phyloP scores from a whole-genome alignment of 2,888 invertebrate genomes.

The Nowickia ferox region DNA sequence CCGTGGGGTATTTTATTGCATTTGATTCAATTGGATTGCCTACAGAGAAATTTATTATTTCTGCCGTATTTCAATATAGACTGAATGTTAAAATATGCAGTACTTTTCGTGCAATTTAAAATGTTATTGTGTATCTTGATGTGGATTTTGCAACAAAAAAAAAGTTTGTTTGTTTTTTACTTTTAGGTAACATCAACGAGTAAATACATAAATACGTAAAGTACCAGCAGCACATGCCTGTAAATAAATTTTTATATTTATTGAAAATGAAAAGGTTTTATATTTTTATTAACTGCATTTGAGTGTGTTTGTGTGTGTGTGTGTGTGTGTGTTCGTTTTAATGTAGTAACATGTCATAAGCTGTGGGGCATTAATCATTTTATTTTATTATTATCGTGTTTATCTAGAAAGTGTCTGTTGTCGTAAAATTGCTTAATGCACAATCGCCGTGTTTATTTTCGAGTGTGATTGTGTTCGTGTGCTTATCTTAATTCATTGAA shows the following conservation, averaged over 20 bases:
- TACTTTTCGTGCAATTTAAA: not conserved
- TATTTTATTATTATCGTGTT: conserved; percentile 45
- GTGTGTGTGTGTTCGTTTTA: not conserved
- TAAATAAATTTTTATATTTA: not conserved
- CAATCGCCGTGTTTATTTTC: not conserved
- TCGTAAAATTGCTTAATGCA: conserved; percentile 31
- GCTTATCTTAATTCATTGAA: conserved; percentile 13
- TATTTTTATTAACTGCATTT: not conserved
- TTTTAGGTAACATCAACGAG: not conserved
- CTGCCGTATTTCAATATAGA: not conserved
- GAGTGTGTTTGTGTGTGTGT: not conserved
- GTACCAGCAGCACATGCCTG: not conserved
- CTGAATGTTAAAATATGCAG: not conserved
- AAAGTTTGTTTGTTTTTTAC: not conserved
- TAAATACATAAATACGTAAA: not conserved
- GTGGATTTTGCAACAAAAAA: not conserved
- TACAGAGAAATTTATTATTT: conserved; percentile 45
- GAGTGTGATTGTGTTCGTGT: not conserved
- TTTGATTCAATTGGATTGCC: conserved; percentile 60
- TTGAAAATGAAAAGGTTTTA: not conserved
- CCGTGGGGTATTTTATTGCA: conserved; percentile 61
- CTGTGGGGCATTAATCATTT: conserved; percentile 52
- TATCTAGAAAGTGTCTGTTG: conserved; percentile 32
- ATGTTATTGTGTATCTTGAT: not conserved
- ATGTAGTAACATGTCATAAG: conserved; percentile 36